These are phyloP conservation scores for Watsonalla cultraria DNA, from an alignment of 2,888 invertebrate species.

Conservation along the genomic window DNA sequence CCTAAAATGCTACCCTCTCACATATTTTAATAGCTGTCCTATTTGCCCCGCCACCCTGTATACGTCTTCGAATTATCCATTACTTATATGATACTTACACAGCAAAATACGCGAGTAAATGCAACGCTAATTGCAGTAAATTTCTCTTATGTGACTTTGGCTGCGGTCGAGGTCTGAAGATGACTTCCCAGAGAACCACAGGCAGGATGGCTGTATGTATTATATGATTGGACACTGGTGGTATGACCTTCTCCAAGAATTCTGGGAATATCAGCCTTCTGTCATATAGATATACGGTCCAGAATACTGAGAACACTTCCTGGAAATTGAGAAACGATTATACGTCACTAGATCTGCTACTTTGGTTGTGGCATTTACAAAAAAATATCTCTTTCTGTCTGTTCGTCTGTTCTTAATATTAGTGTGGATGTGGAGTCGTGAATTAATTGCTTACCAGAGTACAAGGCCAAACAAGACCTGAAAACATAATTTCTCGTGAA, in stretches of 20 bases:
- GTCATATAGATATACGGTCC: conserved; percentile 50
- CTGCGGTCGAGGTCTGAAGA: conserved; percentile 34
- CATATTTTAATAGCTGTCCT: too few relatives aligned
- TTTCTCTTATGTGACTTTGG: conserved; percentile 47
- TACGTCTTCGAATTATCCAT: too few relatives aligned
- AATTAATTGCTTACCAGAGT: conserved; percentile 37
- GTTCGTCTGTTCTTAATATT: too few relatives aligned
- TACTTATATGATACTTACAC: conserved; percentile 47
- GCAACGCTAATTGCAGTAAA: conserved; percentile 31
- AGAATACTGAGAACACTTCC: conserved; percentile 54
- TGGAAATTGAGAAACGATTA: conserved; percentile 25
- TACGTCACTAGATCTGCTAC: neutral
- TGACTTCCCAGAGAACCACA: conserved; percentile 46
- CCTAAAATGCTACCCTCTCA: too few relatives aligned
- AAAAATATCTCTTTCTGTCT: too few relatives aligned
- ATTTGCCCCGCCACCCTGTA: too few relatives aligned
- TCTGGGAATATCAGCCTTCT: conserved; percentile 48
- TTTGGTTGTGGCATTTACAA: too few relatives aligned
- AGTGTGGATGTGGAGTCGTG: neutral
- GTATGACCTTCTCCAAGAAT: conserved; percentile 40
- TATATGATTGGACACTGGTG: conserved; percentile 47
- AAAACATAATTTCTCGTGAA: conserved; percentile 42
- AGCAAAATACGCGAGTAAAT: conserved; percentile 37
- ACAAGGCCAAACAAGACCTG: conserved; percentile 47
- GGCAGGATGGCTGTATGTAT: conserved; percentile 56